These are phyloP conservation scores for Akabosia matsudoensis DNA, from an alignment of 1,140 invertebrate genomes.

Conservation along the genomic window DNA sequence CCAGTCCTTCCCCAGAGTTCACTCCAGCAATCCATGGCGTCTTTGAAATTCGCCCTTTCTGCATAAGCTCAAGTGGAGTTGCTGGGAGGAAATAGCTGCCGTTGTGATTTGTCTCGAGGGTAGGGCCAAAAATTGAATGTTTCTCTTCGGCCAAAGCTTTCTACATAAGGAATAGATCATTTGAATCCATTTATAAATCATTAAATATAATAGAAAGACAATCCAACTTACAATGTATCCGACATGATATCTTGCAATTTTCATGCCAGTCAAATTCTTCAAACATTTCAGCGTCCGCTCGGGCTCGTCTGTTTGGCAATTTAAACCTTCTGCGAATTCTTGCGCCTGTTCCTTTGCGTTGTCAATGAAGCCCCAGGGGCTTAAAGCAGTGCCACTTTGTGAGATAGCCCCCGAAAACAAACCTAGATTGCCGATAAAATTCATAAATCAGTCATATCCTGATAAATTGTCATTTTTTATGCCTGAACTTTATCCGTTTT, in stretches of 20 bases:
- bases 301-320: slow-evolving; percentile 33
- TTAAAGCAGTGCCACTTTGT: slow-evolving; percentile 26
- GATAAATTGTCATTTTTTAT: background rate
- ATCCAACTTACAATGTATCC: slow-evolving; percentile 34
- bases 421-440: slow-evolving; percentile 30
- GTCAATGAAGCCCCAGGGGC: slow-evolving; percentile 36
- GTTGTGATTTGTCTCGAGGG: background rate
- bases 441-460: background rate
- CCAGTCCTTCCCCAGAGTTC: slow-evolving; percentile 37
- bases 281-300: slow-evolving; percentile 37
- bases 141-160: slow-evolving; percentile 6
- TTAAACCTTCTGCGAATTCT: slow-evolving; percentile 26
- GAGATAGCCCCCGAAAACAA: slow-evolving; percentile 35
- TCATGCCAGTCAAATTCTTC: slow-evolving; percentile 29
- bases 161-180: too few species aligned
- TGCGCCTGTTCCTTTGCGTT: slow-evolving; percentile 21
- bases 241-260: slow-evolving; percentile 31
- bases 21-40: background rate
- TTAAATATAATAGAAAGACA: background rate
- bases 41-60: slow-evolving; percentile 17
- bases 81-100: slow-evolving; percentile 5
- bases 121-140: background rate
- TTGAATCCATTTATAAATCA: too few species aligned
- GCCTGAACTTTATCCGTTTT: slow-evolving; percentile 12
- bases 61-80: background rate